Evolutionary conservation across 2,797 vertebrate genomes (phyloP).

Genomic region (Meda fulgida): DNA sequence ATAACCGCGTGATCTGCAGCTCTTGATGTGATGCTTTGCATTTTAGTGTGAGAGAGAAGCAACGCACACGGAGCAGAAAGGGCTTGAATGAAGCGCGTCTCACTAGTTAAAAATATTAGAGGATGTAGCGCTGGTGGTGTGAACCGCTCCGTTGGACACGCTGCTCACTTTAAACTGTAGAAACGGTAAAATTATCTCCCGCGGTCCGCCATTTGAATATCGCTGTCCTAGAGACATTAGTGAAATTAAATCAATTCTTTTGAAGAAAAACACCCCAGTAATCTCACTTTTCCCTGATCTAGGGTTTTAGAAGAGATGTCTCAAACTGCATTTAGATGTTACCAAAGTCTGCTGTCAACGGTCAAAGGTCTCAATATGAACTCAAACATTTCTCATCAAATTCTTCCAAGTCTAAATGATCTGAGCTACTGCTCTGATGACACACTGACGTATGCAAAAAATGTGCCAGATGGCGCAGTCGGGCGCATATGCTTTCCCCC

Average conservation of each 20-base stretch:
- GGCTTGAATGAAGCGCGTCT: too few species aligned
- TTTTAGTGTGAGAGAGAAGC: too few species aligned
- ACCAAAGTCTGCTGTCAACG: neutral
- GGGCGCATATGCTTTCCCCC: neutral
- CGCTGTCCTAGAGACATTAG: neutral
- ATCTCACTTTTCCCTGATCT: neutral
- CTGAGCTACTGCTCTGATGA: neutral
- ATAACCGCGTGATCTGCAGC: too few species aligned
- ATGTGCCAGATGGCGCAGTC: neutral
- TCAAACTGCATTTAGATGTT: neutral
- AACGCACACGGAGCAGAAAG: too few species aligned
- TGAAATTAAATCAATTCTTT: neutral
- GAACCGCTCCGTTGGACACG: too few species aligned
- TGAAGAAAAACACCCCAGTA: neutral
- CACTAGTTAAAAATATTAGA: too few species aligned
- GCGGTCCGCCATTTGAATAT: too few species aligned
- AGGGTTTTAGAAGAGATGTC: neutral
- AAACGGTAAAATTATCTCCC: too few species aligned
- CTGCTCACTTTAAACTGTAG: too few species aligned
- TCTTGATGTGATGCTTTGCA: too few species aligned
- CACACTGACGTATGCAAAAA: neutral
- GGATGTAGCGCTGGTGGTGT: too few species aligned
- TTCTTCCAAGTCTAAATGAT: neutral
- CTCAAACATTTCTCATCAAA: neutral
- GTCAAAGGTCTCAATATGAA: neutral